Evolutionary conservation across 2,797 vertebrate species (phyloP).

Genomic region (Enteromius paludinosus): DNA sequence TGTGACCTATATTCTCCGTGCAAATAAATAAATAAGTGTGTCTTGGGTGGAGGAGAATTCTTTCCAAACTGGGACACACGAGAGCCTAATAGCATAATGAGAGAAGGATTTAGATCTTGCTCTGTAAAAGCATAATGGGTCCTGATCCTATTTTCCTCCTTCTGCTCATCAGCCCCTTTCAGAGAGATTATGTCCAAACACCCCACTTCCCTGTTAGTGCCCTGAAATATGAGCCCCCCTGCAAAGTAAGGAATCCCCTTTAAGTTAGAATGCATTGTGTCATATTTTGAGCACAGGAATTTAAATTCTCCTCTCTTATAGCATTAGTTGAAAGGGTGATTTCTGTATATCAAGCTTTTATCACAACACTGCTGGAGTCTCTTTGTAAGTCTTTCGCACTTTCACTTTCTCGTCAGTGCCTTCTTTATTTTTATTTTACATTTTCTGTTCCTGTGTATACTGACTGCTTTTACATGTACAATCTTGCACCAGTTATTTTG

Average conservation of each 20-base stretch:
- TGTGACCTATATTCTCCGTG: slow-evolving; percentile 79
- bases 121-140: slow-evolving; percentile 65
- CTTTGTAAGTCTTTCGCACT: not conserved
- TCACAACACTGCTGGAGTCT: not conserved
- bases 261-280: not conserved
- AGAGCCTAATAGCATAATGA: slow-evolving; percentile 69
- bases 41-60: slow-evolving; percentile 69
- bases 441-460: not conserved
- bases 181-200: slow-evolving; percentile 59
- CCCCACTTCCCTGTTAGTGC: slow-evolving; percentile 53
- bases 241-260: slow-evolving; percentile 50
- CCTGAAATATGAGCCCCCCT: slow-evolving; percentile 44
- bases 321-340: not conserved
- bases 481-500: not conserved
- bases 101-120: slow-evolving; percentile 68
- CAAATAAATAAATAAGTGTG: slow-evolving; percentile 81
- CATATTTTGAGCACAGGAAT: not conserved
- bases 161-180: slow-evolving; percentile 40
- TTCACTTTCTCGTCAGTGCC: not conserved
- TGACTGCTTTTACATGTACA: not conserved
- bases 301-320: not conserved
- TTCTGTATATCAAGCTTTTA: slow-evolving; percentile 10
- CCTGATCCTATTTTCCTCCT: slow-evolving; percentile 62
- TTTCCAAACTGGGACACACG: slow-evolving; percentile 73
- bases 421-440: not conserved